Percentiles rank a stretch among this genome's conserved stretches.
Conservation (phyloP, 2,888 invertebrate species). For the Nephrotoma guestfalica region DNA sequence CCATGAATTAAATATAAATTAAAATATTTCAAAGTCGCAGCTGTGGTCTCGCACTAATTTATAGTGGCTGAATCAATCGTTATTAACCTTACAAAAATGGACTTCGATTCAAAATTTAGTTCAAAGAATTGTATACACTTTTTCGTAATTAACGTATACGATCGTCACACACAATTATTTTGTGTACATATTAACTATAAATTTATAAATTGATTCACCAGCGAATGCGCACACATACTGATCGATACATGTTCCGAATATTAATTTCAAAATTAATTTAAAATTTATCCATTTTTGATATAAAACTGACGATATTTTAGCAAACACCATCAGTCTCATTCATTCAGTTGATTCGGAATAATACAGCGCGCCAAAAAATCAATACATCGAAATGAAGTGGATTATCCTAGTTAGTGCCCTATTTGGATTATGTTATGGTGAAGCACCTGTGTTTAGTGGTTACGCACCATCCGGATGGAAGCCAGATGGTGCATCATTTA, state of each 20-base stretch:
- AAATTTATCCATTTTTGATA: conserved; percentile 2
- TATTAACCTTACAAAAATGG: neutral
- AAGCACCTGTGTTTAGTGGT: conserved; percentile 16
- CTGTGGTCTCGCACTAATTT: neutral
- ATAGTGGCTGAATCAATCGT: neutral
- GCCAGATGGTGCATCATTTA: conserved; percentile 26
- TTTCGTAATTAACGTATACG: neutral
- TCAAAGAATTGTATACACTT: neutral
- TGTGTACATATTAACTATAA: neutral
- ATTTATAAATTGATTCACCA: neutral
- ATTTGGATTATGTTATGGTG: conserved; percentile 14
- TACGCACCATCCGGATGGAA: conserved; percentile 32
- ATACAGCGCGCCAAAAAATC: neutral
- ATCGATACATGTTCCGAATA: neutral
- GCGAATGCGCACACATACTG: neutral
- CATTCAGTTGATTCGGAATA: neutral
- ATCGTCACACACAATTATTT: neutral
- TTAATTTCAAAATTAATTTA: neutral
- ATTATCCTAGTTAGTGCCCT: conserved; percentile 14
- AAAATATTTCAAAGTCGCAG: neutral
- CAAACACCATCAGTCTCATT: conserved; percentile 3
- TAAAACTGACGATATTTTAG: conserved; percentile 6
- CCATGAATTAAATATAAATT: neutral
- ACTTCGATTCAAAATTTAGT: neutral
- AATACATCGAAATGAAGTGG: conserved; percentile 8